Evolutionary conservation across 1,140 invertebrate species (phyloP), one percentile per base, ranked within the genome.

Genomic region (Berghia stephanieae): DNA sequence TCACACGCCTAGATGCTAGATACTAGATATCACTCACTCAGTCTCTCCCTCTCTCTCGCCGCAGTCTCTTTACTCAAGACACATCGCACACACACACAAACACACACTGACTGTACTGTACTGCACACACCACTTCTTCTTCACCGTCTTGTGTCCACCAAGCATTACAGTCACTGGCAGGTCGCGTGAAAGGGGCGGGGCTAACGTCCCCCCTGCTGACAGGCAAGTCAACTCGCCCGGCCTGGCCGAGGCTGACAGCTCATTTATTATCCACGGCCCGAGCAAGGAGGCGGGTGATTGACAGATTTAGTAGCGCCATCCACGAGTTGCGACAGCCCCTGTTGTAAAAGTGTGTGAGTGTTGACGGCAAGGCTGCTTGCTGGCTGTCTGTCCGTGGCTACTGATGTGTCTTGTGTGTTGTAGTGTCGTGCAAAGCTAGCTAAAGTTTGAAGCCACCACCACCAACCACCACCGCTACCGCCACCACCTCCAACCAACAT

Each of bases 321-420:
- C 83, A 82, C 82, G 84, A 86, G 82, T 82, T 77, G 76, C 86
- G 85, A 87, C 85, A 87, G 82, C 66, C 73, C 82, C 82, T 83
- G 79, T 86, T 83, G 84, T 82, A 87, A 83, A 83, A 87, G 82
- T 84, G 77, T 83, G 83, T 70, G 83, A 79, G 85, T 87, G 85
- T 84, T 87, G 86, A 87, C 83, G 85, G 83, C 79, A 38, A 81
- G 78, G 70, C 67, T 63, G 46, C 73, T 68, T 73, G 68, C 69
- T 66, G 68, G 75, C 46, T 57, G n/a, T n/a, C n/a, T n/a, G n/a
- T n/a, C n/a, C n/a, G n/a, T n/a, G n/a, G n/a, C n/a, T n/a, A n/a
- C n/a, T n/a, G n/a, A n/a, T n/a, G n/a, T n/a, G n/a, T n/a, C n/a
- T n/a, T n/a, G n/a, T n/a, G n/a, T n/a, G n/a, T n/a, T n/a, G n/a